Evolutionary conservation across 2,888 invertebrate genomes (phyloP).

Genomic region (Pristionchus mayeri): DNA sequence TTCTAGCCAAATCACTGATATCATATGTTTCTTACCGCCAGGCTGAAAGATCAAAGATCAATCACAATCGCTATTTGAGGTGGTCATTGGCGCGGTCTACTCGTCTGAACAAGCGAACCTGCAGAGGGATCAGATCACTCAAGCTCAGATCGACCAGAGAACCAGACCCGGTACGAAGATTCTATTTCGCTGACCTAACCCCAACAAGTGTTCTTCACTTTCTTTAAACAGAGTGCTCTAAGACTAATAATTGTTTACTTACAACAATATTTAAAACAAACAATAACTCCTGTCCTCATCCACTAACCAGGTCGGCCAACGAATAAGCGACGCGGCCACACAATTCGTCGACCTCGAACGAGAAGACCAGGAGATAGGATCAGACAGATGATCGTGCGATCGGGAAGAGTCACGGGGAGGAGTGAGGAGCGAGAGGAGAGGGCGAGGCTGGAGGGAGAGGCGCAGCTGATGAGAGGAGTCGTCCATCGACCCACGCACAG

Average conservation of each 20-base stretch:
- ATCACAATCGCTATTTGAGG: constrained; percentile 21
- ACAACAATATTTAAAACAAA: not conserved
- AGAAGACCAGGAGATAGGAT: not conserved
- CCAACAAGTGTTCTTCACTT: not conserved
- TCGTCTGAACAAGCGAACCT: not conserved
- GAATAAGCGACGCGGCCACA: not conserved
- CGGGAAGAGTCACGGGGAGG: not conserved
- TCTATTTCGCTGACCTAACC: too few relatives aligned
- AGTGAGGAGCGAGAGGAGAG: too few relatives aligned
- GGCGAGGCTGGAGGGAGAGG: not conserved
- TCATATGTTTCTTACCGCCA: too few relatives aligned
- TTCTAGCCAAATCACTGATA: too few relatives aligned
- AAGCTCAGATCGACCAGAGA: constrained; percentile 23
- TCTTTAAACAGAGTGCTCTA: too few relatives aligned
- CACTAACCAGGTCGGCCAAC: constrained; percentile 2
- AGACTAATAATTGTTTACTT: too few relatives aligned
- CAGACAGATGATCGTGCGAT: not conserved
- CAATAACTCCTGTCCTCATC: not conserved
- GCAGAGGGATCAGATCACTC: constrained; percentile 20
- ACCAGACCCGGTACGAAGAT: constrained; percentile 33
- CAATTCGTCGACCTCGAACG: not conserved
- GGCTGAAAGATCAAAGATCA: too few relatives aligned
- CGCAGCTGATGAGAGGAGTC: not conserved
- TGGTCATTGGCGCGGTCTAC: constrained; percentile 9
- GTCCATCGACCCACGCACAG: not conserved